Percentiles rank a stretch among this genome's conserved stretches.
These are phyloP conservation scores for Elachura formosa DNA, from an alignment of 2,113 vertebrate species.

Conservation along the genomic window DNA sequence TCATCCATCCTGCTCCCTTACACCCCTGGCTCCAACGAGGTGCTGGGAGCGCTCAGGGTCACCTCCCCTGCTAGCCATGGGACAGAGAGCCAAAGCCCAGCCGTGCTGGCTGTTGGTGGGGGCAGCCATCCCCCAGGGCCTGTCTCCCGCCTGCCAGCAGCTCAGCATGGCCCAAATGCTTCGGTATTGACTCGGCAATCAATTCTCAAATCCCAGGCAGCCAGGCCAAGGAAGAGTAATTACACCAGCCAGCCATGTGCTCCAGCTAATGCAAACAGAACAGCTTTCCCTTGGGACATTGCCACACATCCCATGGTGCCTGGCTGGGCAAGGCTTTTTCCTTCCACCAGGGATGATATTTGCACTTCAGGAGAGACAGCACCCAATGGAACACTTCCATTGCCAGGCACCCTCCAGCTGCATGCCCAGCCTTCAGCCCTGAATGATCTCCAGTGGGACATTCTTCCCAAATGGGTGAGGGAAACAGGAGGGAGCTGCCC, in stretches of 20 bases:
- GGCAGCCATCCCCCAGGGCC: not conserved
- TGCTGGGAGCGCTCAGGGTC: not conserved
- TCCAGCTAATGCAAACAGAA: constrained; percentile 4
- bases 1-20: not conserved
- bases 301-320: not conserved
- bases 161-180: not conserved
- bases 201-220: constrained; percentile 30
- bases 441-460: fast-evolving
- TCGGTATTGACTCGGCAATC: constrained; percentile 24
- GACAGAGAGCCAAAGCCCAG: not conserved
- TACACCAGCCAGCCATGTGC: not conserved
- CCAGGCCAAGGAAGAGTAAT: constrained; percentile 29
- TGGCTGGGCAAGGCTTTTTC: not conserved
- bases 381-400: fast-evolving
- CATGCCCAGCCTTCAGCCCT: not conserved
- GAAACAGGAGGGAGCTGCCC: not conserved
- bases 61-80: not conserved
- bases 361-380: not conserved
- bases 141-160: fast-evolving
- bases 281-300: not conserved
- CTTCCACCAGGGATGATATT: not conserved
- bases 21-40: fast-evolving
- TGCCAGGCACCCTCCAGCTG: not conserved
- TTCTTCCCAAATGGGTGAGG: not conserved
- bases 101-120: fast-evolving